Evolutionary conservation across 2,113 vertebrate genomes (phyloP).

Genomic region (Aegotheles bennettii): DNA sequence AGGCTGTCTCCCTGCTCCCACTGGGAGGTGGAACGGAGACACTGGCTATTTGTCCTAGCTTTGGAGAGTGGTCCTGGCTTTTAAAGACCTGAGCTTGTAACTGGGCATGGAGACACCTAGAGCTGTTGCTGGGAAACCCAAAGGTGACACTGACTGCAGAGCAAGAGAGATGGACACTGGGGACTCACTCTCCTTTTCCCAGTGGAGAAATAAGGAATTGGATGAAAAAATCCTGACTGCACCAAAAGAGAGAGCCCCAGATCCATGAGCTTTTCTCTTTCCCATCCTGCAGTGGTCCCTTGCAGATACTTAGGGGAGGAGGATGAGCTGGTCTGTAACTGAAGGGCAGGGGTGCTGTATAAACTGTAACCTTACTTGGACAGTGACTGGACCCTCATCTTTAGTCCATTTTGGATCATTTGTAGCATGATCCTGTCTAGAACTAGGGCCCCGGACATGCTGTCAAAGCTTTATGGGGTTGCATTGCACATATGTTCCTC

Average conservation of each 20-base stretch:
- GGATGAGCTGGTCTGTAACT: neutral
- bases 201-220: neutral
- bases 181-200: neutral
- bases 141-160: neutral
- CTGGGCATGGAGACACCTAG: neutral
- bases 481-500: rapidly evolving
- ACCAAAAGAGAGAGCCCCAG: neutral
- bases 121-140: neutral
- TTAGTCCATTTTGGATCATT: neutral
- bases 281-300: neutral
- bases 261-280: neutral
- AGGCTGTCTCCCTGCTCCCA: neutral
- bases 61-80: neutral
- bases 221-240: neutral
- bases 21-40: neutral
- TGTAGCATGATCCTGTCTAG: neutral
- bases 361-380: neutral
- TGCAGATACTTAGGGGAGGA: neutral
- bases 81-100: neutral
- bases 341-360: neutral
- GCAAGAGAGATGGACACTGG: neutral
- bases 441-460: rapidly evolving
- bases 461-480: rapidly evolving
- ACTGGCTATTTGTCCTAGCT: neutral
- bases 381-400: neutral